These are phyloP conservation scores for Zygogramma bicolorata DNA, from an alignment of 2,888 invertebrate genomes.

Conservation along the genomic window DNA sequence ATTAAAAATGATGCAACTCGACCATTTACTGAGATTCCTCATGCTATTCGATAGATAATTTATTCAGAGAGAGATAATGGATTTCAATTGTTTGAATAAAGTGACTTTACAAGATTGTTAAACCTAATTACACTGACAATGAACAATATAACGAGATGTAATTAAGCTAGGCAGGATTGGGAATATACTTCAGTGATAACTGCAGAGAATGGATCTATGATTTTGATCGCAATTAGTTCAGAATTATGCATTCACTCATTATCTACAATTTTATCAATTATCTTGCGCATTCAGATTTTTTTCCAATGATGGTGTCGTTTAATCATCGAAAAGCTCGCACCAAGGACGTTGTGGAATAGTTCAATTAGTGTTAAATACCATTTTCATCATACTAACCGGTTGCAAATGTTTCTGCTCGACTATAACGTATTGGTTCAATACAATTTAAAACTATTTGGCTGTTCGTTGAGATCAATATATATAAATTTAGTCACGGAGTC, in stretches of 20 bases:
- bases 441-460: too few relatives aligned
- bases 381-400: too few relatives aligned
- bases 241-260: background rate
- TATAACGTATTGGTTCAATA: too few relatives aligned
- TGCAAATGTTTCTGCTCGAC: too few relatives aligned
- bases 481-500: too few relatives aligned
- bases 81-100: constrained; percentile 38
- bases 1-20: background rate
- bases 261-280: background rate
- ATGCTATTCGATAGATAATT: background rate
- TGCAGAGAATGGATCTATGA: background rate
- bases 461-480: background rate
- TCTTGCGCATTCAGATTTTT: background rate
- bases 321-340: constrained; percentile 21
- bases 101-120: constrained; percentile 38
- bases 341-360: constrained; percentile 20
- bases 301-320: background rate
- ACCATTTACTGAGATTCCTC: background rate
- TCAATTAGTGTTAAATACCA: constrained; percentile 19
- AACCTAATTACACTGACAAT: constrained; percentile 38
- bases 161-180: constrained; percentile 36
- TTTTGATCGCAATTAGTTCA: background rate
- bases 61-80: constrained; percentile 29
- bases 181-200: constrained; percentile 34
- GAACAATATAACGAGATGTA: constrained; percentile 42